Conservation (phyloP, 2,888 invertebrate genomes). For the Elysia crispata region DNA sequence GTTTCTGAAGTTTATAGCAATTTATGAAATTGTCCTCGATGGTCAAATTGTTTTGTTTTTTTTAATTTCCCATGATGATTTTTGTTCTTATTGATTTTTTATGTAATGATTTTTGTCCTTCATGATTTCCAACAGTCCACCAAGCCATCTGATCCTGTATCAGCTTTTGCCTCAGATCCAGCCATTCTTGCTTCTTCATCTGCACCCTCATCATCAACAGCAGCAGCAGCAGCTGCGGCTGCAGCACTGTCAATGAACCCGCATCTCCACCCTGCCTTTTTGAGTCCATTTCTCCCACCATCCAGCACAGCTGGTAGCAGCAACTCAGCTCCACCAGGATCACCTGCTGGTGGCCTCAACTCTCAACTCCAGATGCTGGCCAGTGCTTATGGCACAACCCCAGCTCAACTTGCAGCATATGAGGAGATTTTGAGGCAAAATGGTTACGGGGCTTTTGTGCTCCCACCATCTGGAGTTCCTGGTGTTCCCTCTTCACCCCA, state of each 20-base stretch:
- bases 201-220: conserved; percentile 26
- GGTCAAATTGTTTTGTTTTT: too few relatives aligned
- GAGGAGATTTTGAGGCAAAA: conserved; percentile 57
- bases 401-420: conserved; percentile 55
- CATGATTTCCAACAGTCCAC: conserved; percentile 32
- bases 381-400: conserved; percentile 53
- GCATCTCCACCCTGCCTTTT: conserved; percentile 57
- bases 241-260: conserved; percentile 45
- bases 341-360: conserved; percentile 43
- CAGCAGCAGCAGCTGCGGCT: conserved; percentile 42
- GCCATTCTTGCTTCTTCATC: conserved; percentile 3
- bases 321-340: background rate
- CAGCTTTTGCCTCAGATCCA: background rate
- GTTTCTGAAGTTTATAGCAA: too few relatives aligned
- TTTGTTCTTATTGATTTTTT: background rate
- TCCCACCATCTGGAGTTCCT: background rate
- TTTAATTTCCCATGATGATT: too few relatives aligned
- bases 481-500: too few relatives aligned
- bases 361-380: conserved; percentile 54
- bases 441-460: conserved; percentile 38
- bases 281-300: conserved; percentile 45
- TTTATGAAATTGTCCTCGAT: too few relatives aligned
- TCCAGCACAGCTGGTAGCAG: background rate
- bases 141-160: conserved; percentile 36
- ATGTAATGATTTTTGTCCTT: conserved; percentile 9